Conservation (phyloP, 2,113 vertebrate genomes). For the Rhombomys opimus region DNA sequence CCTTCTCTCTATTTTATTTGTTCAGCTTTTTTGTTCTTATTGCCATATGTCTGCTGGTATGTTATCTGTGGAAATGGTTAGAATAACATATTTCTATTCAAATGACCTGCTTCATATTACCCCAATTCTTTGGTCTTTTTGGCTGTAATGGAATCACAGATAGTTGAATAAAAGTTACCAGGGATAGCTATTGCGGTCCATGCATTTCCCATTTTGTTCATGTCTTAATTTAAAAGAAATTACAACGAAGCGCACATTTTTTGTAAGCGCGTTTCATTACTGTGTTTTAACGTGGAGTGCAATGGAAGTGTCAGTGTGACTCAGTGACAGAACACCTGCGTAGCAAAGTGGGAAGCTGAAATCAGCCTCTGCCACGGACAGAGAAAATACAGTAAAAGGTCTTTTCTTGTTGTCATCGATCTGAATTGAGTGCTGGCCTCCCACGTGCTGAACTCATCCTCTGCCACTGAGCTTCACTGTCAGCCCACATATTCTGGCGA, state of each 20-base stretch:
- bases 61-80: slow-evolving; percentile 39
- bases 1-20: slow-evolving; percentile 55
- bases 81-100: not conserved
- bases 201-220: slow-evolving; percentile 43
- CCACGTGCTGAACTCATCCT: not conserved
- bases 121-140: slow-evolving; percentile 55
- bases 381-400: not conserved
- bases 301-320: not conserved
- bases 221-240: slow-evolving; percentile 14
- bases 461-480: not conserved
- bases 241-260: not conserved
- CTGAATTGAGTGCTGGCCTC: not conserved
- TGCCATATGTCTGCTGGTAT: not conserved
- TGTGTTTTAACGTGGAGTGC: slow-evolving; percentile 30
- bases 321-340: not conserved
- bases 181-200: not conserved
- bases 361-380: not conserved
- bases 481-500: not conserved
- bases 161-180: slow-evolving; percentile 42
- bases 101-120: not conserved
- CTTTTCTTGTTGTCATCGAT: not conserved
- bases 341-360: too few species aligned
- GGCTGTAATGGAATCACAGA: slow-evolving; percentile 7
- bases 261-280: not conserved
- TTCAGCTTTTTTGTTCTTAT: slow-evolving; percentile 46